These are phyloP conservation scores for Tretioscincus oriximinensis DNA, from an alignment of 2,113 vertebrate genomes.

Conservation along the genomic window DNA sequence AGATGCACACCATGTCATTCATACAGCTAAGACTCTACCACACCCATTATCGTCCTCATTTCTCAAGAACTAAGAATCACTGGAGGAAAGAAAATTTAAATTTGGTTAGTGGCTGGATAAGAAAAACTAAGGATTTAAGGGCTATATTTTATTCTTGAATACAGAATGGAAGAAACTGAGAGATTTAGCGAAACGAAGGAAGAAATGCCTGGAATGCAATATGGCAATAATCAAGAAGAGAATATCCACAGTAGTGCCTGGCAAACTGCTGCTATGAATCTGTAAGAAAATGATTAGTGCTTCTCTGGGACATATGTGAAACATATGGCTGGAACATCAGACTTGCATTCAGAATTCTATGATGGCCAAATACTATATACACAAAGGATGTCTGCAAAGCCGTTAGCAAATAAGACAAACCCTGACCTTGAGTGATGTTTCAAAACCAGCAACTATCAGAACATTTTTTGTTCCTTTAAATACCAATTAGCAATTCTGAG, in stretches of 20 bases:
- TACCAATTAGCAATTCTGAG: conserved; percentile 14
- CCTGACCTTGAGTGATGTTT: conserved; percentile 25
- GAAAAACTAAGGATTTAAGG: too few species aligned
- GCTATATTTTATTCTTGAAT: too few species aligned
- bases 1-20: not conserved
- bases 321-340: conserved; percentile 16
- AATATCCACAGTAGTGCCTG: not conserved
- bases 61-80: not conserved
- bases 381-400: conserved; percentile 12
- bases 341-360: conserved; percentile 14
- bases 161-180: too few species aligned
- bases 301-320: conserved; percentile 10
- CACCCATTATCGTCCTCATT: not conserved
- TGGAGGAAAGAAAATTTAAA: too few species aligned
- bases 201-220: not conserved
- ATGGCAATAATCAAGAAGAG: not conserved
- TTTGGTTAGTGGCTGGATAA: too few species aligned
- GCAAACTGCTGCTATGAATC: not conserved
- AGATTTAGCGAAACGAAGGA: too few species aligned
- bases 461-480: not conserved
- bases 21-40: not conserved
- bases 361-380: conserved; percentile 16
- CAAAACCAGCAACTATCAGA: not conserved
- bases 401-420: conserved; percentile 3
- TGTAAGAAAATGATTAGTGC: not conserved